Percentiles rank a stretch among this genome's conserved stretches.
phyloP scores from a whole-genome alignment of 2,888 invertebrate genomes.

The Sisyra terminalis region DNA sequence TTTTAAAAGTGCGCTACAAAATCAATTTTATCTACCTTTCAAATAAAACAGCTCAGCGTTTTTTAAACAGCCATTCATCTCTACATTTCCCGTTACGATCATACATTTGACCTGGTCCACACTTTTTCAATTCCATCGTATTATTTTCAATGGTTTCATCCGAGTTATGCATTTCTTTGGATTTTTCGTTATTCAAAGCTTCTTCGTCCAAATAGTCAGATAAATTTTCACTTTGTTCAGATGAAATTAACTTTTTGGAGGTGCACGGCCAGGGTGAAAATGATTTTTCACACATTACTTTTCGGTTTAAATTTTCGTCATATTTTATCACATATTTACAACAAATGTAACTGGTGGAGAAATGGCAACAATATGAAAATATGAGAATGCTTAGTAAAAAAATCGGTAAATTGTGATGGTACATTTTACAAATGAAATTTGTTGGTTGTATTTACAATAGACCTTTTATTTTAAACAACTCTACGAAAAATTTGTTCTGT shows the following conservation, averaged over 20 bases:
- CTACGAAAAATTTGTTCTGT: too few species aligned
- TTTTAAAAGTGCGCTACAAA: not conserved
- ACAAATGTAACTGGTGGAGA: not conserved
- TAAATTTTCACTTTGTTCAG: not conserved
- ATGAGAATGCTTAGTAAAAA: too few species aligned
- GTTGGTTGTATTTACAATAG: too few species aligned
- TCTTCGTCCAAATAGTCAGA: not conserved
- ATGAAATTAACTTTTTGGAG: not conserved
- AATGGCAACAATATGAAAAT: too few species aligned
- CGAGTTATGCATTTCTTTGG: not conserved
- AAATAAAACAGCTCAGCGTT: too few species aligned
- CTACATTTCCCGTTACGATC: slow-evolving; percentile 8
- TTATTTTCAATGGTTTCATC: not conserved
- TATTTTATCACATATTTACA: slow-evolving; percentile 1
- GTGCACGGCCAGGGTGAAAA: slow-evolving; percentile 3
- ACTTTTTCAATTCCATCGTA: not conserved
- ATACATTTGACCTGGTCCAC: slow-evolving; percentile 8
- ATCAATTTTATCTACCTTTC: not conserved
- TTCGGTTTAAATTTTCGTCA: not conserved
- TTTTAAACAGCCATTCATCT: slow-evolving; percentile 2
- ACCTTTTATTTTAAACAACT: too few species aligned
- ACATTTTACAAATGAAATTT: too few species aligned
- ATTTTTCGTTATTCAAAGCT: not conserved
- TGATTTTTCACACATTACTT: not conserved
- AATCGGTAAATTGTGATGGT: too few species aligned